Evolutionary conservation across 2,888 invertebrate species (phyloP).

Genomic region (Drosophila mulleri): DNA sequence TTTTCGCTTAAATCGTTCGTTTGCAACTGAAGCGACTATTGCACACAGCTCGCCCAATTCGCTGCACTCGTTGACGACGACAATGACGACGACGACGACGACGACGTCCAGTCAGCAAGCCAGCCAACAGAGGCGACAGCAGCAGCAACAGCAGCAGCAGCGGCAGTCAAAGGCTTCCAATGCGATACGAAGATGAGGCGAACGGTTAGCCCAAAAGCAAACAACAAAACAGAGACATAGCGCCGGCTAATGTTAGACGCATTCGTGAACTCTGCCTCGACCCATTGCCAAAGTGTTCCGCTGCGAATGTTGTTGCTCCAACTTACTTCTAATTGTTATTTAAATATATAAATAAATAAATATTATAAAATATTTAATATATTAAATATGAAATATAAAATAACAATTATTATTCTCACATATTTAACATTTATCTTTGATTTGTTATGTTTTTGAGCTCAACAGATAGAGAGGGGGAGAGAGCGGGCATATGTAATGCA

Average conservation of each 20-base stretch:
- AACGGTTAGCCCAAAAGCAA: slow-evolving; percentile 52
- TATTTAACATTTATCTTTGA: not conserved
- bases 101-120: slow-evolving; percentile 27
- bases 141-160: slow-evolving; percentile 20
- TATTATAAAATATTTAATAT: not conserved
- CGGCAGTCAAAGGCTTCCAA: slow-evolving; percentile 58
- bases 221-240: slow-evolving; percentile 57
- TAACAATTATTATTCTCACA: not conserved
- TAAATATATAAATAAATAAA: not conserved
- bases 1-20: slow-evolving; percentile 83
- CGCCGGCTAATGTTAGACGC: slow-evolving; percentile 45
- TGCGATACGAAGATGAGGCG: slow-evolving; percentile 50
- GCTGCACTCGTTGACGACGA: slow-evolving; percentile 62
- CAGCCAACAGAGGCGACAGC: slow-evolving; percentile 43
- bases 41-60: slow-evolving; percentile 66
- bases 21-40: slow-evolving; percentile 82
- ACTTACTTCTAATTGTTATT: not conserved
- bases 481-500: slow-evolving; percentile 6
- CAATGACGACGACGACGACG: slow-evolving; percentile 22
- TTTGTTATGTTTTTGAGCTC: slow-evolving; percentile 33
- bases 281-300: slow-evolving; percentile 52
- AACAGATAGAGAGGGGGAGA: not conserved
- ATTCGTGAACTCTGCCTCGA: slow-evolving; percentile 44
- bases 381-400: not conserved
- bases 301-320: not conserved